A percentile compares a stretch with the other conserved stretches of the same genome.
Conservation (phyloP, 1,140 invertebrate genomes). For the Drosophila willistoni region DNA sequence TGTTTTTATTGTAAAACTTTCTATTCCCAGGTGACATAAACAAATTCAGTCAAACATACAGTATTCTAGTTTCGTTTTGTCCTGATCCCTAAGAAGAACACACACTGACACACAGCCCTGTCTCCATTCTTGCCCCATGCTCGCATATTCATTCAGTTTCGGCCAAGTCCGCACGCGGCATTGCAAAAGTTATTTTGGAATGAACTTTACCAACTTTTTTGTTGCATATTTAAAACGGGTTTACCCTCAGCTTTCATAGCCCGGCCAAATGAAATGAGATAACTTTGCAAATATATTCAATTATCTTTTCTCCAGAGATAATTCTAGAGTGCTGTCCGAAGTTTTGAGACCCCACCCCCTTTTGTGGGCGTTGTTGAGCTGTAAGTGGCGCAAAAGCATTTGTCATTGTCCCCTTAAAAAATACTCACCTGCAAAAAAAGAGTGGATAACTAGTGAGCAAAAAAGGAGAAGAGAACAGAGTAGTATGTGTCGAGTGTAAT, state of each 20-base stretch:
- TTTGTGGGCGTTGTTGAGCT: constrained; percentile 1
- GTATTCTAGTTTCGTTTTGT: constrained; percentile 2
- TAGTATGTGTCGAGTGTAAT: constrained; percentile 49
- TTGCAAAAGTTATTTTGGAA: constrained; percentile 55
- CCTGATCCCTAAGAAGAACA: constrained; percentile 6
- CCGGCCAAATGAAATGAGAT: constrained; percentile 52
- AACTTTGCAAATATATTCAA: constrained; percentile 70
- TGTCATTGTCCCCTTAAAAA: constrained; percentile 42
- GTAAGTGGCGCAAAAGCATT: constrained; percentile 35
- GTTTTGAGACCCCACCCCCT: constrained; percentile 16
- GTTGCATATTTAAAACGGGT: constrained; percentile 66
- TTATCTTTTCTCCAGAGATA: constrained; percentile 40
- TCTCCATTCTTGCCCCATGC: background rate
- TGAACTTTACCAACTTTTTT: constrained; percentile 57
- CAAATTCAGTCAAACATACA: constrained; percentile 1
- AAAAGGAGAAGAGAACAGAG: too few species aligned
- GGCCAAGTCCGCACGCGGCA: constrained; percentile 33
- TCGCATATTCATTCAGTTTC: background rate
- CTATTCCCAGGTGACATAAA: constrained; percentile 11
- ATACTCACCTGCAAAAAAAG: constrained; percentile 37
- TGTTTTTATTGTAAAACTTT: constrained; percentile 53
- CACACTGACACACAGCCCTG: background rate
- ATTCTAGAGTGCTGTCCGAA: constrained; percentile 27
- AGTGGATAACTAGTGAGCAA: constrained; percentile 31
- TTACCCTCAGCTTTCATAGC: constrained; percentile 33